Percentiles rank a stretch among this genome's conserved stretches.
Evolutionary conservation across 1,140 invertebrate genomes (phyloP).

Genomic region (Megalopta genalis): DNA sequence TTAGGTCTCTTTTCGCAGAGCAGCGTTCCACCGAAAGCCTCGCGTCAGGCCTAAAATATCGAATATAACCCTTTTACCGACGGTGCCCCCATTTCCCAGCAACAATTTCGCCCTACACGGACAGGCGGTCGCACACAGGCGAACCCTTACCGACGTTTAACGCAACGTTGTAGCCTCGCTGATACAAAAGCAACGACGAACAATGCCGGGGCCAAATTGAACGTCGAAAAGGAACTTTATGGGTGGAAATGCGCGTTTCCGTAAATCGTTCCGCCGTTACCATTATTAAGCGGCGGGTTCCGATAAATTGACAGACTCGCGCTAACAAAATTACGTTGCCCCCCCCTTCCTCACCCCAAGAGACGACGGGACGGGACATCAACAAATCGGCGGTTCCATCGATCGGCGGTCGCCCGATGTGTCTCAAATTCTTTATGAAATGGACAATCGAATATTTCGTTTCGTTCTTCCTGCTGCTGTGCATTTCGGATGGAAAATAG

Average conservation of each 20-base stretch:
- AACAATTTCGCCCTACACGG: background rate
- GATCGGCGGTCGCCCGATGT: background rate
- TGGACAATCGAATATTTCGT: background rate
- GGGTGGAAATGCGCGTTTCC: conserved; percentile 14
- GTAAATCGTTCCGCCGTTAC: conserved; percentile 23
- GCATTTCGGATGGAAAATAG: too few relatives aligned
- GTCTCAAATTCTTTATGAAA: background rate
- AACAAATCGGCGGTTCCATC: background rate
- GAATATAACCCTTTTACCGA: background rate
- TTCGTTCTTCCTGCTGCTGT: too few relatives aligned
- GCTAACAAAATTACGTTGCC: background rate
- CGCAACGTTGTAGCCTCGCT: background rate
- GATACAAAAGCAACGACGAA: conserved; percentile 6
- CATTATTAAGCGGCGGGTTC: conserved; percentile 17
- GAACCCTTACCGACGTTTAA: background rate
- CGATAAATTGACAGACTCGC: conserved; percentile 24
- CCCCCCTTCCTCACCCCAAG: too few relatives aligned
- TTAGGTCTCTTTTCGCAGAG: too few relatives aligned
- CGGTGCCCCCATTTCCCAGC: background rate
- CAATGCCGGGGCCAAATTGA: conserved; percentile 17
- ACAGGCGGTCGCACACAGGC: background rate
- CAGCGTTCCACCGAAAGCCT: background rate
- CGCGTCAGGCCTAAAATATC: background rate
- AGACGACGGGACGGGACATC: background rate
- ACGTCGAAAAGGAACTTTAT: conserved; percentile 33